phyloP scores from a whole-genome alignment of 2,888 invertebrate species.

The Diarsia brunnea region DNA sequence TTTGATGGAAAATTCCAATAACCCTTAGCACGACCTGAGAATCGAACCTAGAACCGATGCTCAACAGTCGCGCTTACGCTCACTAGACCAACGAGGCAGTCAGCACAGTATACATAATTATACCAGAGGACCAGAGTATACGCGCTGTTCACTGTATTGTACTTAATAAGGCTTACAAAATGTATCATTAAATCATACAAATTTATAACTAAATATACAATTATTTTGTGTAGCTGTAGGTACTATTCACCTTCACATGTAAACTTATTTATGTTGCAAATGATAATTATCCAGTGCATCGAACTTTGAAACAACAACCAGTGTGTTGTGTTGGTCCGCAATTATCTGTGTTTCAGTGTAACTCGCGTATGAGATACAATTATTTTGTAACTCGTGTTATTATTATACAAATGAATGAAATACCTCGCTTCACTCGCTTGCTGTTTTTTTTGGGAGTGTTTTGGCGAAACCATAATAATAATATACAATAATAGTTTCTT shows the following conservation, averaged over 20 bases:
- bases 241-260: neutral
- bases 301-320: slow-evolving; percentile 27
- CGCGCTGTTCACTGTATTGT: too few relatives aligned
- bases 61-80: too few relatives aligned
- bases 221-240: neutral
- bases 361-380: neutral
- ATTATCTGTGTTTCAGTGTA: slow-evolving; percentile 29
- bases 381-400: slow-evolving; percentile 17
- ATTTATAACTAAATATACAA: too few relatives aligned
- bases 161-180: too few relatives aligned
- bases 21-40: too few relatives aligned
- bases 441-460: slow-evolving; percentile 7
- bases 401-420: neutral
- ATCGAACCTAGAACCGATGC: too few relatives aligned
- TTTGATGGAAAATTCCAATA: too few relatives aligned
- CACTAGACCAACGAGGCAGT: too few relatives aligned
- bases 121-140: too few relatives aligned
- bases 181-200: too few relatives aligned
- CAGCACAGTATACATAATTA: too few relatives aligned
- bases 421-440: slow-evolving; percentile 15
- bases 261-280: neutral
- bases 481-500: neutral
- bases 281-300: slow-evolving; percentile 15
- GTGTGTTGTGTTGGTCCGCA: slow-evolving; percentile 2
- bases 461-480: neutral